Percentiles rank a stretch among this genome's conserved stretches.
These are phyloP conservation scores for Drosophila mimica DNA, from an alignment of 2,888 invertebrate species.

Conservation along the genomic window DNA sequence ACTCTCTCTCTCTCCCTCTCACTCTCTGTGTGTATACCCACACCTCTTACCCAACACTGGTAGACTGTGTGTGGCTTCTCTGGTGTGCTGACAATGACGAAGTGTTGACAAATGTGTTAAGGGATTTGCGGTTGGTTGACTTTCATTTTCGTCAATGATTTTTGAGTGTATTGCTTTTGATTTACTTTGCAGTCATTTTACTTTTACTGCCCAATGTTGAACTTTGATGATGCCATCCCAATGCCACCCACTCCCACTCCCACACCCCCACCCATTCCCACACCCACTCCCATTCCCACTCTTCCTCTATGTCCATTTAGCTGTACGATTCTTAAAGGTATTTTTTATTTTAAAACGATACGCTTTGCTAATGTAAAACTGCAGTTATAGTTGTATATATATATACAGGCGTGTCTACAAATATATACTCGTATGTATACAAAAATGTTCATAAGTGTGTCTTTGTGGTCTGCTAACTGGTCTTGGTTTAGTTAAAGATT, in stretches of 20 bases:
- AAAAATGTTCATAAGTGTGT: background rate
- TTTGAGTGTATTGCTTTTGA: slow-evolving; percentile 69
- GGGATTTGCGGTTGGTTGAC: slow-evolving; percentile 82
- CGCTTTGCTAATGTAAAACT: background rate
- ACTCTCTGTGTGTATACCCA: background rate
- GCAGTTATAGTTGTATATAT: background rate
- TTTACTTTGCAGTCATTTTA: slow-evolving; percentile 48
- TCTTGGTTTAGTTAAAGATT: background rate
- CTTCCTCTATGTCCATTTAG: background rate
- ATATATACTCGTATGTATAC: background rate
- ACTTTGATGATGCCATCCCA: slow-evolving; percentile 33
- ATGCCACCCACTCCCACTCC: background rate
- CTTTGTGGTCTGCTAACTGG: background rate
- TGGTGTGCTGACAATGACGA: slow-evolving; percentile 78
- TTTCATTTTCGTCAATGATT: slow-evolving; percentile 65
- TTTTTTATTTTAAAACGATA: background rate
- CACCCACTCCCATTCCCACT: no score
- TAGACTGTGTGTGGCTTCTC: slow-evolving; percentile 8
- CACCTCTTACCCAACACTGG: background rate
- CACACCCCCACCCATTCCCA: no score
- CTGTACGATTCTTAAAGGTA: background rate
- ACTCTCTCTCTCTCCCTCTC: background rate
- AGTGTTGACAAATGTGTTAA: slow-evolving; percentile 83
- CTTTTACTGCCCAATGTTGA: slow-evolving; percentile 16
- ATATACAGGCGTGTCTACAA: background rate